phyloP scores from a whole-genome alignment of 2,888 invertebrate genomes.

The Scaptomyza reducta region DNA sequence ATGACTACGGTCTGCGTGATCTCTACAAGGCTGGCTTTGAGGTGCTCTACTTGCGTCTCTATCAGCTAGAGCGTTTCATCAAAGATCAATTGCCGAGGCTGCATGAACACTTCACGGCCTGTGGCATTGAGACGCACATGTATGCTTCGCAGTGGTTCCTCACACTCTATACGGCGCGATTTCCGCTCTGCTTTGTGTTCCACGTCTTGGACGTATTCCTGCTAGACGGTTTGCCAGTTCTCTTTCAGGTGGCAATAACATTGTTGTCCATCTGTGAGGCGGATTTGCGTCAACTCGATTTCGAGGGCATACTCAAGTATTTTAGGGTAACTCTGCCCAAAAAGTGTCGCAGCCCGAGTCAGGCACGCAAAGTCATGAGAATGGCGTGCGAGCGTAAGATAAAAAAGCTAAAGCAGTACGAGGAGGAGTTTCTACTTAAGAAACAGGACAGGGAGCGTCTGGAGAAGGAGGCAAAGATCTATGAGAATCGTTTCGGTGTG shows the following conservation, averaged over 20 bases:
- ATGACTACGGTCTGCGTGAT: conserved; percentile 96
- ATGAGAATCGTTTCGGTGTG: conserved; percentile 87
- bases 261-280: conserved; percentile 95
- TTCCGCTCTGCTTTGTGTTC: conserved; percentile 98
- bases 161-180: conserved; percentile 99
- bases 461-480: conserved; percentile 88
- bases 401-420: conserved; percentile 96
- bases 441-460: conserved; percentile 89
- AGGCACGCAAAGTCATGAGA: conserved; percentile 94
- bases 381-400: conserved; percentile 96
- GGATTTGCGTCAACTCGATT: conserved; percentile 96
- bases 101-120: conserved; percentile 92
- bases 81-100: conserved; percentile 93
- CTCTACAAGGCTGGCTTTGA: conserved; percentile 99
- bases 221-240: conserved; percentile 95
- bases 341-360: conserved; percentile 95
- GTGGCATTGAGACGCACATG: conserved; percentile 98
- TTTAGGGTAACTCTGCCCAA: conserved; percentile 98
- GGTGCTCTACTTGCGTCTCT: conserved; percentile 96
- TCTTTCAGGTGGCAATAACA: conserved; percentile 98
- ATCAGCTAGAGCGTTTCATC: conserved; percentile 96
- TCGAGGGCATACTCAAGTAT: conserved; percentile 98
- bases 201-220: conserved; percentile 98
- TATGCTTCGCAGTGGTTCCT: conserved; percentile 99
- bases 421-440: conserved; percentile 92